These are phyloP conservation scores for Gallirallus australis DNA, from an alignment of 2,797 vertebrate genomes.

Conservation along the genomic window DNA sequence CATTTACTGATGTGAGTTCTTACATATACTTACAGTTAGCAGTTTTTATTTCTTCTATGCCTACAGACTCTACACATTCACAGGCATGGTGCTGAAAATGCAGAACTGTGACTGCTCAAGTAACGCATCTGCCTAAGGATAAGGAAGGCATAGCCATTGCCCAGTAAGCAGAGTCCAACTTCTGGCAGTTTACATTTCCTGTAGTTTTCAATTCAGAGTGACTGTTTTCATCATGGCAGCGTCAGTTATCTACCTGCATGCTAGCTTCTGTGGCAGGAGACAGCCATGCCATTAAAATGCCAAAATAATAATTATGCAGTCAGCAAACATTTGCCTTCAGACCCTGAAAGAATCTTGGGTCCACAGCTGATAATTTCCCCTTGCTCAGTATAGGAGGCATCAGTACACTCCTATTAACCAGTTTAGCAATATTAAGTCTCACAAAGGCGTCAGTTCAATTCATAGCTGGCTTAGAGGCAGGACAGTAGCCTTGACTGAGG, in stretches of 20 bases:
- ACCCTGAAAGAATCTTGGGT: background rate
- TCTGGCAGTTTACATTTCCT: background rate
- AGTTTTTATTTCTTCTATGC: background rate
- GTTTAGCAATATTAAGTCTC: background rate
- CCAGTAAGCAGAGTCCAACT: background rate
- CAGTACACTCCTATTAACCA: background rate
- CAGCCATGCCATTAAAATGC: background rate
- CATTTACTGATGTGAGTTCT: background rate
- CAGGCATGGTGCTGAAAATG: background rate
- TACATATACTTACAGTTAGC: background rate
- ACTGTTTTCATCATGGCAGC: background rate
- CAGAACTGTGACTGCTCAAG: background rate
- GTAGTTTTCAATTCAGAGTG: background rate
- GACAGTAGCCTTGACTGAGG: slow-evolving; percentile 85
- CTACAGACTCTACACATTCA: background rate
- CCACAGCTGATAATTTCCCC: background rate
- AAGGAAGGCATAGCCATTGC: background rate
- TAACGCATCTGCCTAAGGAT: background rate
- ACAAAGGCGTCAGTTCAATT: background rate
- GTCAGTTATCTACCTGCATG: background rate
- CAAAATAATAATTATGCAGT: background rate
- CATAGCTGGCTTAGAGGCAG: slow-evolving; percentile 62
- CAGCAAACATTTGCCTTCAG: background rate
- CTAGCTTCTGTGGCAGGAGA: background rate
- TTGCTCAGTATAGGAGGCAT: background rate